phyloP scores from a whole-genome alignment of 1,140 invertebrate species.

The Cydia pomonella region DNA sequence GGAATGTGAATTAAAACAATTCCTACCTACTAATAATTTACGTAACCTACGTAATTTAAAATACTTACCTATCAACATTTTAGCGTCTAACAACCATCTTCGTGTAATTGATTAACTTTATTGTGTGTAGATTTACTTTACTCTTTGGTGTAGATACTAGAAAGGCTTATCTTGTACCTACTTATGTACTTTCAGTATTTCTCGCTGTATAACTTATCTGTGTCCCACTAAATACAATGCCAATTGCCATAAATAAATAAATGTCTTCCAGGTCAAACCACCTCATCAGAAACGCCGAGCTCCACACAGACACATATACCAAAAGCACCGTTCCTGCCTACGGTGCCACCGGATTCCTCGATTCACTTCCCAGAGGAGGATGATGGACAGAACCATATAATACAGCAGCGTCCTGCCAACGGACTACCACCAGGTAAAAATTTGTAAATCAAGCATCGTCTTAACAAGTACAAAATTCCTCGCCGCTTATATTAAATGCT shows the following conservation, averaged over 20 bases:
- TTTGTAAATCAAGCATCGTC: background rate
- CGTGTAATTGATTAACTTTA: background rate
- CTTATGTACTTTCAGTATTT: too few species aligned
- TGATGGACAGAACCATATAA: conserved; percentile 62
- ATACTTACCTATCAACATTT: background rate
- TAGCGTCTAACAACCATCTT: background rate
- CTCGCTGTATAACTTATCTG: background rate
- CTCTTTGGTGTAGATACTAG: too few species aligned
- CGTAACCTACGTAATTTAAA: conserved; percentile 1
- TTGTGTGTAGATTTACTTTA: background rate
- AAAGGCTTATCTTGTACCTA: too few species aligned
- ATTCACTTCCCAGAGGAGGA: conserved; percentile 62
- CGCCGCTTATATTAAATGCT: too few species aligned
- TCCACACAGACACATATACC: conserved; percentile 45
- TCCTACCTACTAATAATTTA: conserved; percentile 25
- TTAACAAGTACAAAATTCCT: too few species aligned
- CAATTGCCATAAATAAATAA: background rate
- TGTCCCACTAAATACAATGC: background rate
- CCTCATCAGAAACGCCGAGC: conserved; percentile 46
- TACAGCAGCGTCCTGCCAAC: conserved; percentile 50
- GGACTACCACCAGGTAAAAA: conserved; percentile 45
- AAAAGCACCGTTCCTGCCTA: conserved; percentile 63
- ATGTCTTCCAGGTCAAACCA: conserved; percentile 51
- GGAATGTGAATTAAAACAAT: background rate
- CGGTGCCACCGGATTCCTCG: conserved; percentile 54